These are phyloP conservation scores for Helicoverpa assulta DNA, from an alignment of 2,888 invertebrate species.

Conservation along the genomic window DNA sequence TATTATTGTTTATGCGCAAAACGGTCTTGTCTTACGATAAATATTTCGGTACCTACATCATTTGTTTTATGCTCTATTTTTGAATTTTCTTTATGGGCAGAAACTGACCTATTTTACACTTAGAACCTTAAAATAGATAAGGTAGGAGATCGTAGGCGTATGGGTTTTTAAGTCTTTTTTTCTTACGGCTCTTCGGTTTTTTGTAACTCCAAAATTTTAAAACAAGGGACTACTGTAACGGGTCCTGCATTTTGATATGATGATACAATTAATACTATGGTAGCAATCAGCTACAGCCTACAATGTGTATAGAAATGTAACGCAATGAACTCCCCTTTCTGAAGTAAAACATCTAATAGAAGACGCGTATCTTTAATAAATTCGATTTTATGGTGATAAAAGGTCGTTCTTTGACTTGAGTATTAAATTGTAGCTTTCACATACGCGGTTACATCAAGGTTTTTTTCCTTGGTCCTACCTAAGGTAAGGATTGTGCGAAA, in stretches of 20 bases:
- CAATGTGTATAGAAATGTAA: slow-evolving; percentile 13
- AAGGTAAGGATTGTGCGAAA: too few relatives aligned
- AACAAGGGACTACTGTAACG: too few relatives aligned
- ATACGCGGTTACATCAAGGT: slow-evolving; percentile 16
- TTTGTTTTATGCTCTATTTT: not conserved
- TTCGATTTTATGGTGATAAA: slow-evolving; percentile 40
- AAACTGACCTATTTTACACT: too few relatives aligned
- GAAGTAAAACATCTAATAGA: slow-evolving; percentile 37
- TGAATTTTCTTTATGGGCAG: too few relatives aligned
- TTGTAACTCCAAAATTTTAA: not conserved
- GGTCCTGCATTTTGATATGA: slow-evolving; percentile 1
- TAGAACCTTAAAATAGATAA: too few relatives aligned
- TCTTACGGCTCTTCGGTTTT: not conserved
- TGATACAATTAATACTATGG: slow-evolving; percentile 9
- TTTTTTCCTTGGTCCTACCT: slow-evolving; percentile 4
- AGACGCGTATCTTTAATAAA: slow-evolving; percentile 40
- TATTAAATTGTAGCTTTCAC: slow-evolving; percentile 22
- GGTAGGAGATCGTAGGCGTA: too few relatives aligned
- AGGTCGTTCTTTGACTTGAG: slow-evolving; percentile 28
- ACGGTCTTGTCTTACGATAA: slow-evolving; percentile 21
- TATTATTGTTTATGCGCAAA: slow-evolving; percentile 68
- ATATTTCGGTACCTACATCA: not conserved
- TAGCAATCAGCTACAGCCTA: not conserved
- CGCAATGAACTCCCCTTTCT: slow-evolving; percentile 28
- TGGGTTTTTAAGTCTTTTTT: not conserved